Conservation (phyloP, 1,140 invertebrate genomes). For the Pectinophora gossypiella region DNA sequence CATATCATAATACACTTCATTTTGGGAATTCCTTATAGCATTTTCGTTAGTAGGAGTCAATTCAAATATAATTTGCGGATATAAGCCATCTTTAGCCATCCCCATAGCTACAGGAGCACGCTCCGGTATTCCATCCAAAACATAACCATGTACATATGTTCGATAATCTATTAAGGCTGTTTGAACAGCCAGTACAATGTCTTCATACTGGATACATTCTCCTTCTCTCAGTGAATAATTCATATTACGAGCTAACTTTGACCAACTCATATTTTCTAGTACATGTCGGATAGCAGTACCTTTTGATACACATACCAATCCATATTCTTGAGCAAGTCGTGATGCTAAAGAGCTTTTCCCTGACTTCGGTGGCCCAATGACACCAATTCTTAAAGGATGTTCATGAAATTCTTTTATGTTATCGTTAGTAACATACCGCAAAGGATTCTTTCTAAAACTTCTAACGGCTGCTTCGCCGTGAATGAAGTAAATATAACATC, state of each 20-base stretch:
- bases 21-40: constrained; percentile 52
- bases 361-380: constrained; percentile 90
- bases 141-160: constrained; percentile 67
- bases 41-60: constrained; percentile 49
- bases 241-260: constrained; percentile 57
- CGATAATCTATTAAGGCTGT: constrained; percentile 62
- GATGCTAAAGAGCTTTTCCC: constrained; percentile 85
- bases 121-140: constrained; percentile 78
- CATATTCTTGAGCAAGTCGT: constrained; percentile 70
- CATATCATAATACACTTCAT: constrained; percentile 45
- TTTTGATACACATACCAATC: constrained; percentile 69
- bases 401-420: constrained; percentile 54
- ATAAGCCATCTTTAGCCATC: constrained; percentile 64
- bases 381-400: constrained; percentile 81
- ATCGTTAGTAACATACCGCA: constrained; percentile 68
- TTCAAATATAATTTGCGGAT: constrained; percentile 75
- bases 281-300: constrained; percentile 70
- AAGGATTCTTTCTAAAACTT: constrained; percentile 72
- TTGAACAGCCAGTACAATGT: constrained; percentile 70
- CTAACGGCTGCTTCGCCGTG: constrained; percentile 56
- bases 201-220: constrained; percentile 45
- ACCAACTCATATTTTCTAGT: constrained; percentile 64
- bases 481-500: constrained; percentile 77
- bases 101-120: constrained; percentile 60
- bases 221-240: constrained; percentile 50